Base-by-base conservation (phyloP, 2,888 invertebrate genomes). In the Rhagophthalmus giganteus region DNA sequence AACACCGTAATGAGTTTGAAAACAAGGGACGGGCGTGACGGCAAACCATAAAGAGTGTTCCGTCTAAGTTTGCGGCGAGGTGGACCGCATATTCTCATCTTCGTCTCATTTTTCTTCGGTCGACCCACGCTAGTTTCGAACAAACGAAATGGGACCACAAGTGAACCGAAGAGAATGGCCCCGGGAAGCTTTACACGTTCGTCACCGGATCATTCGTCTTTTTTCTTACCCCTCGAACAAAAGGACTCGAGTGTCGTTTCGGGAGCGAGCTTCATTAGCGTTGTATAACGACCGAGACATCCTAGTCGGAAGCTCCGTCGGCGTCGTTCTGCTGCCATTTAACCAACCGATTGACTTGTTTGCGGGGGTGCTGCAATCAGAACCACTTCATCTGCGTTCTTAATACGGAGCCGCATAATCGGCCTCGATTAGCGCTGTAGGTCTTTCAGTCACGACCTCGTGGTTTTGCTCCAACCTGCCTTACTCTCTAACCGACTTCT, bases 1-100 rank as follows among this genome's bases (percentile, higher is more conserved):
- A 72, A 71, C 71, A 70, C 68, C 71, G 71, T 73, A 74, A 74
- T 73, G 73, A 73, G 71, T 72, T 73, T 65, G 73, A 72, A 73
- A 74, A 74, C 74, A 74, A 73, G 66, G 67, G 70, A 73, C 72
- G 68, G 72, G 70, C 72, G 71, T 71, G 71, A 68, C 71, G 65
- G 57, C 48, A 37, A 46, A 45, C 57, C 51, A 54, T 55, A 55
- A 58, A 57, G 52, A 55, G 45, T 33, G 27, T 32, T 44, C 50
- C 37, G 54, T 54, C 54, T 49, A 49, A 44, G 44, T 49, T 27
- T 39, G 35, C 27, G 49, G 44, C 30, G 15, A 48, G 26, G 47
- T 41, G 32, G 37, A 40, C 41, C 52, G 46, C 40, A 46, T 52
- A 37, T 13, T 15, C 41, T 44, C 27, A 37, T 54, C 40, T 51